Percentiles rank a stretch among this genome's conserved stretches.
phyloP scores from a whole-genome alignment of 53 echinoderm and acorn worm species.

The Temnopleurus reevesii region DNA sequence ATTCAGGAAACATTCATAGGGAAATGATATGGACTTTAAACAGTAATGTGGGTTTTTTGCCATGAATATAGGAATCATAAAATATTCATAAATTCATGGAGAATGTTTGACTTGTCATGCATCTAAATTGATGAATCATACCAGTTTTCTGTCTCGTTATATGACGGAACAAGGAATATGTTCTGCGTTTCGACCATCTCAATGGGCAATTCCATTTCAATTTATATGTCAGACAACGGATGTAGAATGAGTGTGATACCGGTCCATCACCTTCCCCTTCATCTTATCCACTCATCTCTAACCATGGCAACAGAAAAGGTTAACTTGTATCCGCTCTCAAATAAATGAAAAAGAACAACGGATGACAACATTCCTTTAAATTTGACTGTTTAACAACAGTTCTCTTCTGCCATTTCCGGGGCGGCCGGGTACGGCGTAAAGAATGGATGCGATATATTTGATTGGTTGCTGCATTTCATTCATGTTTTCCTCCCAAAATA shows the following conservation, averaged over 20 bases:
- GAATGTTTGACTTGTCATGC: too few species aligned
- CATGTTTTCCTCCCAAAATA: not conserved
- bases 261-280: not conserved
- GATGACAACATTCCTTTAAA: conserved; percentile 29
- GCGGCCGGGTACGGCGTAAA: not conserved
- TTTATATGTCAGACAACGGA: not conserved
- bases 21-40: too few species aligned
- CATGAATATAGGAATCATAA: too few species aligned
- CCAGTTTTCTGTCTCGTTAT: not conserved
- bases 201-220: not conserved
- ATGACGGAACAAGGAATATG: not conserved
- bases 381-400: not conserved
- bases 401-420: conserved; percentile 15
- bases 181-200: not conserved
- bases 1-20: too few species aligned
- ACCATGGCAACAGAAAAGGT: not conserved
- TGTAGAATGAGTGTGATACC: not conserved
- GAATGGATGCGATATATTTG: not conserved
- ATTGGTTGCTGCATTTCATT: conserved; percentile 16
- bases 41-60: too few species aligned
- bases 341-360: not conserved
- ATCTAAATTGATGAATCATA: not conserved
- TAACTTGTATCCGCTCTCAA: not conserved
- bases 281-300: not conserved
- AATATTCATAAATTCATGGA: too few species aligned